Percentiles rank a stretch among this genome's conserved stretches.
Conservation (phyloP, 2,113 vertebrate species). For the Tragelaphus buxtoni region DNA sequence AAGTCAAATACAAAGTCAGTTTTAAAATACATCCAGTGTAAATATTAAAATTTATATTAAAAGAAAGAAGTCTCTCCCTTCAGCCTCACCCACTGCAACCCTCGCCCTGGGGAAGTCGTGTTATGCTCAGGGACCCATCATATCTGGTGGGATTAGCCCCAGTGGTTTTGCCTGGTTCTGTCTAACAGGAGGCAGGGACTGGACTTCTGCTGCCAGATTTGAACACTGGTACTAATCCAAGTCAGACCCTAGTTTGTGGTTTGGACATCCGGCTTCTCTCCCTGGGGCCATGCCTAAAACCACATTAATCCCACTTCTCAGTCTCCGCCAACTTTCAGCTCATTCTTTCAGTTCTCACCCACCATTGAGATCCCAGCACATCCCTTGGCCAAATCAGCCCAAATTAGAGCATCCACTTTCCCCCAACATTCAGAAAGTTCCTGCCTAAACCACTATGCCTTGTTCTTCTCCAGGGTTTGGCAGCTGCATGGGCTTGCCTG, state of each 20-base stretch:
- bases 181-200: background rate
- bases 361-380: background rate
- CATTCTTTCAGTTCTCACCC: background rate
- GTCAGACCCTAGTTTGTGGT: constrained; percentile 27
- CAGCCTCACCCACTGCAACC: background rate
- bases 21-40: background rate
- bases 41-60: background rate
- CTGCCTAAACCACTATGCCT: background rate
- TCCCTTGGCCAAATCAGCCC: background rate
- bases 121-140: background rate
- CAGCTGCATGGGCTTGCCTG: background rate
- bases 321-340: background rate
- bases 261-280: constrained; percentile 41
- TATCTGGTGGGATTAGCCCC: background rate
- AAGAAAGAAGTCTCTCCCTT: background rate
- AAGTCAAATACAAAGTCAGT: background rate
- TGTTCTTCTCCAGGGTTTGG: background rate
- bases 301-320: constrained; percentile 15
- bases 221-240: background rate
- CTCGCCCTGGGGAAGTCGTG: background rate
- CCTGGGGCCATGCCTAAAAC: background rate
- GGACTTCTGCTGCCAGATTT: background rate
- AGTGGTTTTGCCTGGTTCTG: background rate
- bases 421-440: background rate
- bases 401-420: background rate